These are phyloP conservation scores for Meriones unguiculatus DNA, from an alignment of 2,113 vertebrate genomes.

Conservation along the genomic window DNA sequence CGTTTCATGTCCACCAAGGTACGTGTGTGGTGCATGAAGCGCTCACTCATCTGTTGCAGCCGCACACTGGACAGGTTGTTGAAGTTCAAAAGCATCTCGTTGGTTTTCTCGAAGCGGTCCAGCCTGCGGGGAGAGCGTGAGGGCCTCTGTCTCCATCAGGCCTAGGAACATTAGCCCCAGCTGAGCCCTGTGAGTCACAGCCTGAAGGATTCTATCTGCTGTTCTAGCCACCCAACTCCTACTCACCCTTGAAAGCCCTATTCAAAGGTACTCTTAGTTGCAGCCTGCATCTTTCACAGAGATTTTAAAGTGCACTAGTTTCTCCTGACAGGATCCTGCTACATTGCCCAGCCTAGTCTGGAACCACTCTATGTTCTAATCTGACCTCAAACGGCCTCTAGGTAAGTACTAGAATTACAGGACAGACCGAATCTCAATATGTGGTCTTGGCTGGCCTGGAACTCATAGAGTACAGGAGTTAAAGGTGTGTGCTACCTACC, in stretches of 20 bases:
- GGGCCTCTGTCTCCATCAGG: background rate
- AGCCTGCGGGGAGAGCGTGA: constrained; percentile 87
- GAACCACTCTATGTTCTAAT: background rate
- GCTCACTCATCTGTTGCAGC: constrained; percentile 97
- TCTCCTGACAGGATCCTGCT: background rate
- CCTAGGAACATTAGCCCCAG: background rate
- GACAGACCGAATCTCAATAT: background rate
- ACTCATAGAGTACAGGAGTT: background rate
- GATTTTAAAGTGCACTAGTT: background rate
- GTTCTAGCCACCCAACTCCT: background rate
- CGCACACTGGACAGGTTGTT: constrained; percentile 94
- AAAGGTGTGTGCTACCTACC: too few species aligned
- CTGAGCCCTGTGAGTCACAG: background rate
- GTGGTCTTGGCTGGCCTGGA: too few species aligned
- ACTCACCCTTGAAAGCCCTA: background rate
- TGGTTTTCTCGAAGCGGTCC: constrained; percentile 99
- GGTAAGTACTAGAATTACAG: background rate
- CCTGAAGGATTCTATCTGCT: background rate
- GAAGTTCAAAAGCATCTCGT: constrained; percentile 99
- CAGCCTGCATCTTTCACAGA: background rate
- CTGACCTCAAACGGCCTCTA: background rate
- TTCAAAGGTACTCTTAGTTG: background rate
- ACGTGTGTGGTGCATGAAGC: constrained; percentile 94
- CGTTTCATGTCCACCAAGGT: constrained; percentile 97
- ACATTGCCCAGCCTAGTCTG: background rate